Evolutionary conservation across 1,140 invertebrate genomes (phyloP), one percentile per base, ranked within the genome.

Genomic region (Leguminivora glycinivorella): DNA sequence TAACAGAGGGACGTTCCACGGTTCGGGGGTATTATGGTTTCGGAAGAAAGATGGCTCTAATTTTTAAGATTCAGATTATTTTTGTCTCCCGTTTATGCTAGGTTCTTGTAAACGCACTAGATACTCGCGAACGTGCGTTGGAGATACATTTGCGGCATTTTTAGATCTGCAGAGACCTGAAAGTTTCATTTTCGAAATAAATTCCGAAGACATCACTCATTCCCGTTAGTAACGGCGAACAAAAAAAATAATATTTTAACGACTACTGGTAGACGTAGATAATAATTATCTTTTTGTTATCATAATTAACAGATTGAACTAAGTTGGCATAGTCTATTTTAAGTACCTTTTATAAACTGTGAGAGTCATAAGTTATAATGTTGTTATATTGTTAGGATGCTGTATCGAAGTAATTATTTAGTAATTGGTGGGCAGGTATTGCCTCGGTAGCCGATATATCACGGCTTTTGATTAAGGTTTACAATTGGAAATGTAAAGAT

Each of bases 381-480:
- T 22, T 26, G 14, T 25, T 29, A 29, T 26, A 25, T 14, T 29
- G 17, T 63, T 63, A 31, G 0, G 26, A 17, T 17, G 25, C 19
- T 63, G n/a, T 29, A 29, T 17, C 1, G 4, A 63, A 17, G 58
- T 88, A 88, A 89, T 89, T 89, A 89, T 88, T 83, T 82, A 78
- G 81, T 88, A 85, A 89, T 88, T 85, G 87, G 84, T 84, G 75
- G 85, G 81, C 75, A 47, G 81, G 75, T 40, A 60, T 34, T 52
- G 78, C 72, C 76, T 81, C 81, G 77, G 87, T 88, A 88, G 85
- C 85, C 74, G 77, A 88, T 79, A 77, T 80, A 74, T 83, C 77
- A 76, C 74, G 67, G 72, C 24, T 24, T 31, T 12, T 66, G 72
- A 74, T 71, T 74, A 70, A 70, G 68, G 58, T 56, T 72, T 74